Base-by-base conservation (phyloP, 2,113 vertebrate genomes). In the Anoplopoma fimbria region DNA sequence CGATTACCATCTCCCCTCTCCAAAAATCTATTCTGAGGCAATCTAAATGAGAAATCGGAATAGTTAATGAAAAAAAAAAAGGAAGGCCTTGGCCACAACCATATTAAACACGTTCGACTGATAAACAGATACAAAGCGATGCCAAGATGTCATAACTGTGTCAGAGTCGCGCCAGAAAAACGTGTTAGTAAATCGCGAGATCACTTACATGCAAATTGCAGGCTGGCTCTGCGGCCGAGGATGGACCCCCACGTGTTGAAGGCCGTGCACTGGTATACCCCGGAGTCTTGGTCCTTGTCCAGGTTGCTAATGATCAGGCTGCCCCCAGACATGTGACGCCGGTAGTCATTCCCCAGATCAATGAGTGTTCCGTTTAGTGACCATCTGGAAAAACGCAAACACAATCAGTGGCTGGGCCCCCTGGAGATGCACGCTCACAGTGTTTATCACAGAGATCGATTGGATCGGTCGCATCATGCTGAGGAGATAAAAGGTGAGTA, bases 161-260 rank as follows among this genome's bases (percentile, higher is more conserved):
- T 87, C 61, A 47, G 57, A 72, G 65, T 13, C 1, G 1, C 17
- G 82, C 29, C 65, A 79, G 10, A 38, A 29, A n/a, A 77, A 78
- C 0, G 10, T 70, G 77, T 69, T 57, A 75, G 47, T 34, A 83
- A n/a, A 42, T 51, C 51, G 75, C n/a, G 49, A 49, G 79, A 85
- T 83, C 74, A 96, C 96, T 96, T 93, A 97, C 96, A 97, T 87
- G 96, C 96, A 94, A 97, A 97, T 70, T 96, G 95, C 21, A 97
- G 91, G 72, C 91, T 95, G 58, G 95, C 95, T 94, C 91, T 96
- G 84, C 93, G 91, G 93, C 96, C 96, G 77, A 96, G 91, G 79
- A 97, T 82, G 57, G 94, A 95, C 67, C 96, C 96, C 65, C 91
- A 84, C 1, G 89, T 74, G 79, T 96, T 97, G 86, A 88, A 94